Base-by-base conservation (phyloP, 2,888 invertebrate genomes). In the Sesia bembeciformis region DNA sequence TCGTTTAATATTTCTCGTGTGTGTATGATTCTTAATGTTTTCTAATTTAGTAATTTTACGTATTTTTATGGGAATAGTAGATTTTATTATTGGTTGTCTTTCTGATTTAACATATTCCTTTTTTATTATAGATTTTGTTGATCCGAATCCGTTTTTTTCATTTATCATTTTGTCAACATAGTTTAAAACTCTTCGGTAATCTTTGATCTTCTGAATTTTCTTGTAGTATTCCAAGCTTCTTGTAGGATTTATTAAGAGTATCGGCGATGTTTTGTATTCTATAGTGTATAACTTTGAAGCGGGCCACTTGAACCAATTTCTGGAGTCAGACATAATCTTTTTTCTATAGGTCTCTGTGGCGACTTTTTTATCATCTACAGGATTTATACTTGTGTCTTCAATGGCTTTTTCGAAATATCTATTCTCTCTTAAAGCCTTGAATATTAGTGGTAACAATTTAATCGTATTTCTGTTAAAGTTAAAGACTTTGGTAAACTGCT, bases 91-190 rank as follows among this genome's bases (percentile, higher is more conserved):
- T 8, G 53, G 49, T 49, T 50, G 42, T 41, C 59, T 62, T 51
- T 65, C 64, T 5, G 66, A 58, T 40, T 55, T 49, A 5, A 52
- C 51, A 43, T 57, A 52, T 56, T 67, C 62, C 50, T 54, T 61
- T 51, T 61, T 68, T 41, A 55, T 42, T 65, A 62, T 70, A 42
- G 67, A 60, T 52, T 62, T 60, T 3, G 68, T 73, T 3, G 70
- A 64, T 40, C 65, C 66, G 49, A 63, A 58, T 38, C 66, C 64
- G 40, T 70, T 68, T 66, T 67, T 82, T 5, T 78, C 78, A 54
- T 60, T 76, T 38, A 80, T 74, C 78, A 84, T 84, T 70, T 83
- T 84, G 56, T 84, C 76, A 3, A 86, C 69, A 60, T 82, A 84
- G 52, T 78, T 78, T 54, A 80, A 65, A n/a, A 82, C 72, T 62